Conservation (phyloP, 2,888 invertebrate genomes). For the Hyalella azteca region DNA sequence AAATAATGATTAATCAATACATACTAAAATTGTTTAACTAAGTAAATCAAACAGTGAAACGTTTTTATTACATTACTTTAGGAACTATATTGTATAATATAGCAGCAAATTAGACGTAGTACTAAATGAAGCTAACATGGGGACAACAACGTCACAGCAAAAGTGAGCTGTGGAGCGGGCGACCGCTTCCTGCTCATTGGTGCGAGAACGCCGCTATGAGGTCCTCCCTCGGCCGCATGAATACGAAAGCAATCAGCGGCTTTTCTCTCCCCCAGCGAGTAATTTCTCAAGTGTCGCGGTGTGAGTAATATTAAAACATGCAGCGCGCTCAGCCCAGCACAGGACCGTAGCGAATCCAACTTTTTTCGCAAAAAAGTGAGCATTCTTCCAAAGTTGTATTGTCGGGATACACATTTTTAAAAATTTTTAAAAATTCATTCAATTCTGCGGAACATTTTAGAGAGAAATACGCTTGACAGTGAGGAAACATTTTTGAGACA, state of each 20-base stretch:
- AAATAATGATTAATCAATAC: no score
- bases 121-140: not conserved
- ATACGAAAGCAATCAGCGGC: conserved; percentile 37
- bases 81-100: not conserved
- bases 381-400: no score
- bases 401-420: no score
- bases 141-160: no score
- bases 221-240: conserved; percentile 7
- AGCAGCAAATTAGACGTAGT: not conserved
- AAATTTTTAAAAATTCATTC: no score
- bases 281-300: conserved; percentile 35
- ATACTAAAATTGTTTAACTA: no score
- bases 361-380: no score
- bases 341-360: no score
- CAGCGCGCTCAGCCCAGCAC: not conserved
- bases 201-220: not conserved
- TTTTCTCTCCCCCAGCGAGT: conserved; percentile 31
- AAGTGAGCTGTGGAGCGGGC: not conserved
- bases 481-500: no score
- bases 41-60: not conserved
- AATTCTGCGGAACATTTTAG: no score
- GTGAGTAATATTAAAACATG: conserved; percentile 31
- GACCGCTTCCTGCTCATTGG: conserved; percentile 7
- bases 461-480: not conserved
- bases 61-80: not conserved